Evolutionary conservation across 2,888 invertebrate genomes (phyloP).

Genomic region (Caenorhabditis wallacei): DNA sequence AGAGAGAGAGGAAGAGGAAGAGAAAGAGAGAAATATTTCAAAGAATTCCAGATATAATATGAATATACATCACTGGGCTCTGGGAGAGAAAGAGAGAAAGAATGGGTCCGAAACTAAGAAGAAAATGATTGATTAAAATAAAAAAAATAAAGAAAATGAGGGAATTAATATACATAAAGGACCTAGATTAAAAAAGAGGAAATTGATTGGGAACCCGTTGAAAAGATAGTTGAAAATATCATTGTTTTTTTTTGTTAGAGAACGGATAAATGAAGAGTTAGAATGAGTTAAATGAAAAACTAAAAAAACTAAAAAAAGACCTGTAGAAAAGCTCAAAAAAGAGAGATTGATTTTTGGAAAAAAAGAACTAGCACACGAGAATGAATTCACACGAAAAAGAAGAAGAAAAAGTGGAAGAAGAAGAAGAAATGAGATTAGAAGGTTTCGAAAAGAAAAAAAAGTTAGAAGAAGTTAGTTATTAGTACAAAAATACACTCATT

Average conservation of each 20-base stretch:
- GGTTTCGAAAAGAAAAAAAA: no score
- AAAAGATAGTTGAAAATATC: slow-evolving; percentile 43
- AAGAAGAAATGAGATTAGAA: slow-evolving; percentile 34
- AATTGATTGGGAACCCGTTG: slow-evolving; percentile 31
- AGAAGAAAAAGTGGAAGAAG: not conserved
- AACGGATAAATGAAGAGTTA: slow-evolving; percentile 4
- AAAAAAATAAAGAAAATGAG: not conserved
- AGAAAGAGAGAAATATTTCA: slow-evolving; percentile 12
- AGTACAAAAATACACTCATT: slow-evolving; percentile 42
- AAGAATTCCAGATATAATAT: slow-evolving; percentile 50
- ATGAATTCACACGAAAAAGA: slow-evolving; percentile 22
- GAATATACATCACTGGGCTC: slow-evolving; percentile 59
- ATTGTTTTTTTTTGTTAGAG: no score
- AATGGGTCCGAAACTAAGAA: slow-evolving; percentile 41
- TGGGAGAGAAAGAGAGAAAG: slow-evolving; percentile 50
- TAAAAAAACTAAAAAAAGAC: not conserved
- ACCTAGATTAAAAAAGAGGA: slow-evolving; percentile 38
- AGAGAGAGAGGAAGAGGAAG: slow-evolving; percentile 8
- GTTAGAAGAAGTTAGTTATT: slow-evolving; percentile 8
- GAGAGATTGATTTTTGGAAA: slow-evolving; percentile 6
- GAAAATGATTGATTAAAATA: not conserved
- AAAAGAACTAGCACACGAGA: slow-evolving; percentile 26
- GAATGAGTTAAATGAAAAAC: slow-evolving; percentile 10
- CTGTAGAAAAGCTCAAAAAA: slow-evolving; percentile 39
- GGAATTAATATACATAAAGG: slow-evolving; percentile 43